Base-by-base conservation (phyloP, 2,888 invertebrate species). In the Drosophila macrospina region DNA sequence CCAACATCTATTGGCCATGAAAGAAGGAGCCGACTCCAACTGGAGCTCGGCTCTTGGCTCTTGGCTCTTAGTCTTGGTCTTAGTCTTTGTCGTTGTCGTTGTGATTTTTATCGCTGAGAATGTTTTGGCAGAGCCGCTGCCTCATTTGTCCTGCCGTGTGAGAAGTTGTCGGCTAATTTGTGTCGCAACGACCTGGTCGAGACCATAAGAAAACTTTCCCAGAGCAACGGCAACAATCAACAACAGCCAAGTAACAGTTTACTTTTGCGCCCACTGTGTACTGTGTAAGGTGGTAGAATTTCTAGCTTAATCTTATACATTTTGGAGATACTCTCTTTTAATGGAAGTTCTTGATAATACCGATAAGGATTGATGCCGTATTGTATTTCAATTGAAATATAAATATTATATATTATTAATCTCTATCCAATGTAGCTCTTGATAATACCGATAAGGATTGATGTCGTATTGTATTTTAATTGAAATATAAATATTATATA, bases 121-220 rank as follows among this genome's bases (percentile, higher is more conserved):
- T 69, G 69, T 68, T 76, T 66, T 66, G 68, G 71, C 65, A 60
- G 44, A 42, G 51, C 36, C 64, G 57, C 62, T 75, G 79, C 69
- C 79, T 75, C 76, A 79, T 78, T 78, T 78, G 78, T 79, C 78
- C 73, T 69, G 75, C 55, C 60, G 75, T 65, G 74, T 72, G 68
- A 78, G 72, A 65, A 78, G 69, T 57, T 65, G 59, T 55, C 79
- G 64, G 69, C 79, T 72, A 78, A 78, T 78, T 77, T 75, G 68
- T 65, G 39, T 32, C 26, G 20, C 16, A 41, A 28, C 41, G 56
- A 41, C 56, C 24, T 15, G n/a, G n/a, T 39, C 34, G 36, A 28
- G 13, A 52, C 11, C 39, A 52, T 26, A 20, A 39, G 16, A 28
- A 41, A 54, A 42, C 30, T 41, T 54, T 54, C 41, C 41, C 54